Conservation (phyloP, 2,888 invertebrate species). For the Schizaphis graminum region DNA sequence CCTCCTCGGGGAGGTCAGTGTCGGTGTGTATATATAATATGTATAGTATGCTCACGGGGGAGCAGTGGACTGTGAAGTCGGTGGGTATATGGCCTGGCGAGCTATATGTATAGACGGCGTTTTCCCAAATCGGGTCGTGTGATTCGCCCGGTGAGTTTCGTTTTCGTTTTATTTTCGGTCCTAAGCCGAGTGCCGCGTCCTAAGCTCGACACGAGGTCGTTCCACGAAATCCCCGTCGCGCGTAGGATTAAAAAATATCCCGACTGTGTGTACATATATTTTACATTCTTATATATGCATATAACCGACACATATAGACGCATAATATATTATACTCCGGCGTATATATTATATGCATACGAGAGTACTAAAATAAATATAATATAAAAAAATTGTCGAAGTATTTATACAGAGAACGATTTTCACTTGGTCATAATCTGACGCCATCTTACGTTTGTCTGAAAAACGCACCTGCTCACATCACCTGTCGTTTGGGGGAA, state of each 20-base stretch:
- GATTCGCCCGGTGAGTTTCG: conserved; percentile 1
- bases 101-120: not conserved
- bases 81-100: not conserved
- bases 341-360: not conserved
- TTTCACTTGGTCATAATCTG: not conserved
- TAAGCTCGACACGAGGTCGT: conserved; percentile 17
- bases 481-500: conserved; percentile 38
- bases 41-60: not conserved
- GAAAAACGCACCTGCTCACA: conserved; percentile 43
- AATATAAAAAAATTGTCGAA: not conserved
- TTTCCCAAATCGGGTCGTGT: conserved; percentile 30
- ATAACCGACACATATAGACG: not conserved
- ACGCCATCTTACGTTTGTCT: not conserved
- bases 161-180: not conserved
- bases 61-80: conserved; percentile 31
- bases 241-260: conserved; percentile 41
- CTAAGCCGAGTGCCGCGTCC: not conserved
- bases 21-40: not conserved
- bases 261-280: not conserved
- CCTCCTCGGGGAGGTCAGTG: conserved; percentile 18
- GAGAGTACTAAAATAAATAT: not conserved
- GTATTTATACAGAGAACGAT: too few relatives aligned
- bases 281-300: not conserved
- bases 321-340: not conserved
- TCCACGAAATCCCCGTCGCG: conserved; percentile 24